A percentile compares a stretch with the other conserved stretches of the same genome.
Conservation (phyloP, 2,797 vertebrate genomes). For the Sebastes steindachneri region DNA sequence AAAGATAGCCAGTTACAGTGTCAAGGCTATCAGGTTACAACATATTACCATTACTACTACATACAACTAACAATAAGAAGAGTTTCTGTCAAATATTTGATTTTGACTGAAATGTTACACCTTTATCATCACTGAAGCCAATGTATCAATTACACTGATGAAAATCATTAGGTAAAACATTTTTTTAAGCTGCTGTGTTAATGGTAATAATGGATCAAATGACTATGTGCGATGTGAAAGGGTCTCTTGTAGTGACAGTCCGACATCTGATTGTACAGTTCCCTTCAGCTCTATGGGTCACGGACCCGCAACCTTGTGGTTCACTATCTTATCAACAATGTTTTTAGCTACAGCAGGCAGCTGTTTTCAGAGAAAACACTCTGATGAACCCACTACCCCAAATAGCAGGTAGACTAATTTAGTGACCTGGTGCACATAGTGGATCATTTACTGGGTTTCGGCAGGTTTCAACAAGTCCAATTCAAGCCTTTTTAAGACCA, state of each 20-base stretch:
- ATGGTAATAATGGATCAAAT: not conserved
- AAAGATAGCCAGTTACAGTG: not conserved
- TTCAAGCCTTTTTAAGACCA: too few species aligned
- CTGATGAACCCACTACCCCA: too few species aligned
- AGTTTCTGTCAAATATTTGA: not conserved
- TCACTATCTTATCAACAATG: too few species aligned
- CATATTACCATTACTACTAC: not conserved
- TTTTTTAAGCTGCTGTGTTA: not conserved
- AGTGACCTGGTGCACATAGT: not conserved
- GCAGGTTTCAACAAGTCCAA: too few species aligned
- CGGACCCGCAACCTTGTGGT: too few species aligned
- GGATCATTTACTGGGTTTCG: not conserved
- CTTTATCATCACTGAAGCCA: too few species aligned
- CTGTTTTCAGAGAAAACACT: too few species aligned
- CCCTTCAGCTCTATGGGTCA: too few species aligned
- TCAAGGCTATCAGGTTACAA: not conserved
- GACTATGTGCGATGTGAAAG: not conserved
- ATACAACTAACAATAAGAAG: not conserved
- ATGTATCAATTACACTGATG: too few species aligned
- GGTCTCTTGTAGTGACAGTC: not conserved
- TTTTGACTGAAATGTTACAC: too few species aligned
- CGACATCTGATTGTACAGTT: too few species aligned
- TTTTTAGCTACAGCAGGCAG: too few species aligned
- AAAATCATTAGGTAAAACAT: accelerated
- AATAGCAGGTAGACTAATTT: not conserved